Evolutionary conservation across 2,113 vertebrate species (phyloP), one percentile per base, ranked within the genome.

Genomic region (Etheostoma cragini): DNA sequence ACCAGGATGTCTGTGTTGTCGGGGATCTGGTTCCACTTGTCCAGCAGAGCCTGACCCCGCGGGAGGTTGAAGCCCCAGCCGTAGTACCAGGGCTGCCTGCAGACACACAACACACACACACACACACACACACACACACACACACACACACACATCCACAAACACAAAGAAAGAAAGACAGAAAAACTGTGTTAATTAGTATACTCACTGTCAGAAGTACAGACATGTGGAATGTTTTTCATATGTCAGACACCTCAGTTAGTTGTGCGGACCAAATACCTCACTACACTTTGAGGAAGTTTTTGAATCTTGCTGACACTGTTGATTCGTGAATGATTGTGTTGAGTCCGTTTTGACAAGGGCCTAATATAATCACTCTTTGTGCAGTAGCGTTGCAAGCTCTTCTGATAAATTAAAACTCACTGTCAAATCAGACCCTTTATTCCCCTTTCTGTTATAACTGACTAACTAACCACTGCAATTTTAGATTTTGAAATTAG

Each of bases 1-100:
- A 98, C 95, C 89, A 99, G 96, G 89, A 99, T 95, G 93, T 99
- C 98, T 33, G 97, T 97, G 66, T 95, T 95, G 83, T 99, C 97
- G 0, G 98, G 98, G 83, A 99, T 97, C 90, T 98, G 97, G 94
- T 98, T 98, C 98, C 98, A 99, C 84, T 99, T 99, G 95, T 99
- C 98, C 89, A 99, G 94, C 82, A 99, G 95, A 24, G 98, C 97
- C 92, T 99, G 98, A 83, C 98, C 98, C 78, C 98, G 93, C 0
- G 97, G 98, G 65, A 99, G 96, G 93, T 99, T 99, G 89, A 99
- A 99, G 78, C 98, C 98, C 98, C 98, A 99, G 87, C 97, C 97
- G 1, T 98, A 98, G 90, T 98, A 99, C 98, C 98, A 99, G 68
- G 98, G 98, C 95, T 99, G 98, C 98, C 98, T 98, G 92, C 84